These are phyloP conservation scores for Aspidapion aeneum DNA, from an alignment of 2,888 invertebrate species.

Conservation along the genomic window DNA sequence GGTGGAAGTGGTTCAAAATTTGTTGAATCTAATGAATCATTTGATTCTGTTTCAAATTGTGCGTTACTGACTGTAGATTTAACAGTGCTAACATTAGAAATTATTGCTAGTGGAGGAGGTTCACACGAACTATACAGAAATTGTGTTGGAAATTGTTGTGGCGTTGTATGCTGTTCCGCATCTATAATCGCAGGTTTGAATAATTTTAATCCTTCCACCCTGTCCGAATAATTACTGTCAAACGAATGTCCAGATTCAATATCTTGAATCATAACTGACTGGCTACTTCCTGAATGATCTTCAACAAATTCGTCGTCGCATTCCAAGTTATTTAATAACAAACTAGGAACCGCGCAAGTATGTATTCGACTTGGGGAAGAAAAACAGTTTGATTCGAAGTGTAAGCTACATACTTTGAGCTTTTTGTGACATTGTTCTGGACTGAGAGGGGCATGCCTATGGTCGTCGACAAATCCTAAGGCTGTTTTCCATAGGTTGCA, in stretches of 20 bases:
- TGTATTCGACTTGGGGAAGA: neutral
- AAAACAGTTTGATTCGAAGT: constrained; percentile 6
- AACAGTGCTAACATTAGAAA: neutral
- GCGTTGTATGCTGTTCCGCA: no score
- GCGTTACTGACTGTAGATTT: no score
- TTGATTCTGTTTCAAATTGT: neutral
- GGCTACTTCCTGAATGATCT: neutral
- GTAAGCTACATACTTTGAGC: constrained; percentile 18
- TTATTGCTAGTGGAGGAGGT: neutral
- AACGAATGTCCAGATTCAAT: no score
- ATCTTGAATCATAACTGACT: no score
- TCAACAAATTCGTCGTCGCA: neutral
- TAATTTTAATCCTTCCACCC: no score
- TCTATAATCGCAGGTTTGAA: no score
- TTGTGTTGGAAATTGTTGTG: no score
- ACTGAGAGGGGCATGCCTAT: constrained; percentile 15
- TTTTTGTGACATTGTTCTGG: constrained; percentile 16
- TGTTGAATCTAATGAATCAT: neutral
- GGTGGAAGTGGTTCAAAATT: neutral
- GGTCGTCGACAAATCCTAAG: constrained; percentile 16
- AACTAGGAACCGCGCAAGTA: neutral
- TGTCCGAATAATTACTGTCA: no score
- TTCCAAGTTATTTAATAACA: neutral
- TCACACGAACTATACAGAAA: neutral
- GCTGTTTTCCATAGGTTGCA: constrained; percentile 14